Conservation (phyloP, 2,888 invertebrate genomes). For the Homarus gammarus region DNA sequence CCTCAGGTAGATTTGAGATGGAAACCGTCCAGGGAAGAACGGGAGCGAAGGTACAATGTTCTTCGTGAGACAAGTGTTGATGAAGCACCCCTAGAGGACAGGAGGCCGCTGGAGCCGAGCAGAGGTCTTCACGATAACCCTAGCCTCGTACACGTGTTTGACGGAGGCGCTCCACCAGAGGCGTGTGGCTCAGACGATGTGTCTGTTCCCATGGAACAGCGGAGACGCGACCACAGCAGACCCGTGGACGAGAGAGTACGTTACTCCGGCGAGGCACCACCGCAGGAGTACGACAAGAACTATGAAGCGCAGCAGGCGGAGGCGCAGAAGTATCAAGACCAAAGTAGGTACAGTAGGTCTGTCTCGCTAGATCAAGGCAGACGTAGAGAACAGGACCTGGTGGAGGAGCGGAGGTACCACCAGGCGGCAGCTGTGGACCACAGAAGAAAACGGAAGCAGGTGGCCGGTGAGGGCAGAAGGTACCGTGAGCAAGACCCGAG, state of each 20-base stretch:
- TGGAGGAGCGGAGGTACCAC: background rate
- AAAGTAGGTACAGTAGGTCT: background rate
- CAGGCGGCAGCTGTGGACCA: background rate
- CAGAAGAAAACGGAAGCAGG: background rate
- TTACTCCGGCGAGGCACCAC: background rate
- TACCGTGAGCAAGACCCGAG: slow-evolving; percentile 28
- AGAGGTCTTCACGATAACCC: slow-evolving; percentile 44
- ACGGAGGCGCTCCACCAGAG: slow-evolving; percentile 19
- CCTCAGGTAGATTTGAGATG: slow-evolving; percentile 33
- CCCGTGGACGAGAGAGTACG: background rate
- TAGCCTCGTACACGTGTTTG: slow-evolving; percentile 36
- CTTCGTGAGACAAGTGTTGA: slow-evolving; percentile 43
- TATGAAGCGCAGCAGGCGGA: slow-evolving; percentile 19
- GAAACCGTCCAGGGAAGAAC: slow-evolving; percentile 58
- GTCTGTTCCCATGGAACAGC: slow-evolving; percentile 58
- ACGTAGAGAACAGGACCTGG: background rate
- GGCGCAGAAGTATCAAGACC: slow-evolving; percentile 1
- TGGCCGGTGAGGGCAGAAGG: background rate
- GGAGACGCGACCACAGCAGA: slow-evolving; percentile 19
- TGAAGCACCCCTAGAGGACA: slow-evolving; percentile 29
- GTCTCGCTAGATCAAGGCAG: background rate
- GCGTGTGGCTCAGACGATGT: slow-evolving; percentile 57
- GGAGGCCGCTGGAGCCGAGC: background rate
- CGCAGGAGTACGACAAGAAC: slow-evolving; percentile 19
- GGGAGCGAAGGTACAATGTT: slow-evolving; percentile 30